Base-by-base conservation (phyloP, 2,113 vertebrate genomes). In the Platichthys flesus region DNA sequence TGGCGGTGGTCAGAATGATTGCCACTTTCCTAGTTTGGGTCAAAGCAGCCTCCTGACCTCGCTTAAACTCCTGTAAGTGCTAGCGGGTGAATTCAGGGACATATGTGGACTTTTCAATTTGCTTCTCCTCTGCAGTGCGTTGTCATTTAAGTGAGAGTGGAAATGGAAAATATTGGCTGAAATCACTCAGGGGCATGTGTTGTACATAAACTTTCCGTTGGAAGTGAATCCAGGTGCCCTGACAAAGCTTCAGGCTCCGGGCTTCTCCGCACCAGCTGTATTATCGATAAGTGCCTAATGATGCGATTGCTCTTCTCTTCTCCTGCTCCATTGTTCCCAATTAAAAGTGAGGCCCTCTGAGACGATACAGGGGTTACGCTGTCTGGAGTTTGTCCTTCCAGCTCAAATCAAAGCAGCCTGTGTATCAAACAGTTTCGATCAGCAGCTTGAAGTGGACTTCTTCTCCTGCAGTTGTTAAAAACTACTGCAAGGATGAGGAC, bases 261-360 rank as follows among this genome's bases (percentile, higher is more conserved):
- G 70, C 67, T 75, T 74, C 23, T 49, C 76, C 65, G 51, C 14
- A 69, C 64, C 49, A 62, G 74, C 78, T 49, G 65, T 70, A 67
- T 80, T 84, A 86, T 84, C 68, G 56, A 89, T 89, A 81, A 78
- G 64, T 81, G 57, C 60, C 71, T 85, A 89, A 90, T 89, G 84
- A 85, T 77, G 88, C 84, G 84, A 87, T 86, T 84, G 84, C 83
- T 88, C 84, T 82, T 88, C 83, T 86, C 84, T 81, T 88, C 71
- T 71, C 28, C 45, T 54, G 74, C 78, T 71, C 65, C 67, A 78
- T 88, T 85, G 76, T 90, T 83, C 79, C 80, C 74, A 65, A 85
- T 89, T 88, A 81, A 91, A 88, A 86, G 85, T 8, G 61, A 79
- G 76, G 18, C 0, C 4, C 49, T 31, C 78, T 82, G 66, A 73